Evolutionary conservation across 2,888 invertebrate genomes (phyloP).

Genomic region (Cremastinae sp.): DNA sequence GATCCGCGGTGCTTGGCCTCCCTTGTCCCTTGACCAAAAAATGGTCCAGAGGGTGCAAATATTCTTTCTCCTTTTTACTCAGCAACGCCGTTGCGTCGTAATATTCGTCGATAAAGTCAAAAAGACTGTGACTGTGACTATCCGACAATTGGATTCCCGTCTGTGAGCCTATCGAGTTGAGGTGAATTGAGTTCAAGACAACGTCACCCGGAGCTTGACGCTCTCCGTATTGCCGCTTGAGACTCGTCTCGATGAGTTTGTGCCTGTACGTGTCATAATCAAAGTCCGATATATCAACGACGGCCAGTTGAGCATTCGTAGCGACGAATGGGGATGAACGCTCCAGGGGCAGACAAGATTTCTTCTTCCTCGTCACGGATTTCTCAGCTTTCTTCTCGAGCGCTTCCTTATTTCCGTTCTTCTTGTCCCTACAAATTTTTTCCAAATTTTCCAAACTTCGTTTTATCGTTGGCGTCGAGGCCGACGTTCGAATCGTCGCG

Average conservation of each 20-base stretch:
- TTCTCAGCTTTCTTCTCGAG: slow-evolving; percentile 27
- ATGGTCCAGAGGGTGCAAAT: slow-evolving; percentile 71
- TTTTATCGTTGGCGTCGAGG: slow-evolving; percentile 66
- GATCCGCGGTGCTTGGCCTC: slow-evolving; percentile 67
- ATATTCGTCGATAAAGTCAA: slow-evolving; percentile 68
- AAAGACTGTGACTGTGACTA: slow-evolving; percentile 67
- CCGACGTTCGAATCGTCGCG: slow-evolving; percentile 60
- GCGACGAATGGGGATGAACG: slow-evolving; percentile 67
- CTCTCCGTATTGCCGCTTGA: slow-evolving; percentile 71
- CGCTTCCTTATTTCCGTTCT: slow-evolving; percentile 14
- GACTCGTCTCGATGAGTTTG: slow-evolving; percentile 69
- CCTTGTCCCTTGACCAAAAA: slow-evolving; percentile 66
- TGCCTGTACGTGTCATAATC: slow-evolving; percentile 72
- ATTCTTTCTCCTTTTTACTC: slow-evolving; percentile 61
- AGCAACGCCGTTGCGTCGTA: slow-evolving; percentile 56
- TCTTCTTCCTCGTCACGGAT: slow-evolving; percentile 24
- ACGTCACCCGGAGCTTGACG: slow-evolving; percentile 75
- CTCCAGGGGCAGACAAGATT: slow-evolving; percentile 53
- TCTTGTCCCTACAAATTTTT: neutral
- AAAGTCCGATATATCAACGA: slow-evolving; percentile 68
- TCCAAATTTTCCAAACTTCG: slow-evolving; percentile 40
- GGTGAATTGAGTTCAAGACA: slow-evolving; percentile 73
- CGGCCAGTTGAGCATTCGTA: slow-evolving; percentile 63
- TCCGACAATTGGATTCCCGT: slow-evolving; percentile 60
- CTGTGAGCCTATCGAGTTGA: slow-evolving; percentile 66